These are phyloP conservation scores for Agapornis canus DNA, from an alignment of 2,797 vertebrate species.

Conservation along the genomic window DNA sequence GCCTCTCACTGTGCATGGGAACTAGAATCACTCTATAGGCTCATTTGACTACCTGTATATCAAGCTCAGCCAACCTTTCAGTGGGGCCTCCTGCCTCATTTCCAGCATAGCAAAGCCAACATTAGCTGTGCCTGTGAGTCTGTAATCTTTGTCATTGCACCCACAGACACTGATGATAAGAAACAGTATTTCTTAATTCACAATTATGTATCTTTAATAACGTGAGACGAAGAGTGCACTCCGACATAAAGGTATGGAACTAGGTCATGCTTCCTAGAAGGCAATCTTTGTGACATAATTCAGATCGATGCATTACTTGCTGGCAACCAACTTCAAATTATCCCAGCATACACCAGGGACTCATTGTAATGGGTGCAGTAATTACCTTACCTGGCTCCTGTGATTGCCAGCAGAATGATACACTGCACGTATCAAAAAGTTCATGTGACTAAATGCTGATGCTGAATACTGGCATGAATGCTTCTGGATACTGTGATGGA, in stretches of 20 bases:
- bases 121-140: neutral
- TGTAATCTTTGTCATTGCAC: neutral
- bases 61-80: neutral
- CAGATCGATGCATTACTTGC: fast-evolving
- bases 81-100: neutral
- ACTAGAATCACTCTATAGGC: neutral
- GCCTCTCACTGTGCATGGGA: constrained; percentile 12
- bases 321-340: constrained; percentile 3
- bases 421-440: neutral
- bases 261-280: neutral
- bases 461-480: neutral
- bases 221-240: neutral
- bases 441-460: neutral
- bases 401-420: neutral
- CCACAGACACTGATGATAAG: neutral
- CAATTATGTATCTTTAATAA: neutral
- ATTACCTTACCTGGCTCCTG: neutral
- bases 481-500: neutral
- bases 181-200: neutral
- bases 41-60: constrained; percentile 38
- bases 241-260: neutral
- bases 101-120: neutral
- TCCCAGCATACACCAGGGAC: neutral
- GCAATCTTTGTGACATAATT: neutral
- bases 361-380: neutral